These are phyloP conservation scores for Fopius arisanus DNA, from an alignment of 1,140 invertebrate species.

Conservation along the genomic window DNA sequence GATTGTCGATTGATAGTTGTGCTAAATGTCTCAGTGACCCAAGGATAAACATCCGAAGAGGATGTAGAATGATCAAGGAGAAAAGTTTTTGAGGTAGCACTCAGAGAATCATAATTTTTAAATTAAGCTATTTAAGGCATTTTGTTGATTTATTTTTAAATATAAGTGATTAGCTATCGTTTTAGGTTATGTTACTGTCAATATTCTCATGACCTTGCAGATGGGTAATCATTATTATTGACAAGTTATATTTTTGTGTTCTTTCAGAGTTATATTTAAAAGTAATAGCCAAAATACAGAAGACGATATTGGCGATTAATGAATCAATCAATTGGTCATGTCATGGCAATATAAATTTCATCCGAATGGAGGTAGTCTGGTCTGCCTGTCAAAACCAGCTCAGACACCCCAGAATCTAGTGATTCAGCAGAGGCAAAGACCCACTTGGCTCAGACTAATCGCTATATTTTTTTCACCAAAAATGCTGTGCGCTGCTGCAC, in stretches of 20 bases:
- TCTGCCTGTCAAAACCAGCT: slow-evolving; percentile 11
- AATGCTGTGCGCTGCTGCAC: slow-evolving; percentile 43
- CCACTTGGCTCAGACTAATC: slow-evolving; percentile 43
- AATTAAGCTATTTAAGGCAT: background rate
- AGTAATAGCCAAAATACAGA: background rate
- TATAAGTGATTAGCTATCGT: background rate
- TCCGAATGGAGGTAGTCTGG: slow-evolving; percentile 30
- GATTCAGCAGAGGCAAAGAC: slow-evolving; percentile 28
- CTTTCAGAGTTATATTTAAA: background rate
- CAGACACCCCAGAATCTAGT: slow-evolving; percentile 12
- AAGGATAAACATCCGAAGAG: background rate
- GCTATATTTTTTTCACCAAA: slow-evolving; percentile 44
- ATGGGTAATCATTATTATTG: too few species aligned
- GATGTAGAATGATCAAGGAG: background rate
- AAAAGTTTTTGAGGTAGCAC: background rate
- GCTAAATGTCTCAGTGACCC: background rate
- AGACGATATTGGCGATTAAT: background rate
- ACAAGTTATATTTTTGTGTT: background rate
- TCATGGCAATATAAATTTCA: slow-evolving; percentile 38
- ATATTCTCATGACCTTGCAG: background rate
- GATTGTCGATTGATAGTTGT: background rate
- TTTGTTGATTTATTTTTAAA: background rate
- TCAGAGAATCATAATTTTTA: background rate
- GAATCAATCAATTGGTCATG: slow-evolving; percentile 34
- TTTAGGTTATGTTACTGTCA: slow-evolving; percentile 6